Base-by-base conservation (phyloP, 2,888 invertebrate genomes). In the Epistrophe grossulariae region DNA sequence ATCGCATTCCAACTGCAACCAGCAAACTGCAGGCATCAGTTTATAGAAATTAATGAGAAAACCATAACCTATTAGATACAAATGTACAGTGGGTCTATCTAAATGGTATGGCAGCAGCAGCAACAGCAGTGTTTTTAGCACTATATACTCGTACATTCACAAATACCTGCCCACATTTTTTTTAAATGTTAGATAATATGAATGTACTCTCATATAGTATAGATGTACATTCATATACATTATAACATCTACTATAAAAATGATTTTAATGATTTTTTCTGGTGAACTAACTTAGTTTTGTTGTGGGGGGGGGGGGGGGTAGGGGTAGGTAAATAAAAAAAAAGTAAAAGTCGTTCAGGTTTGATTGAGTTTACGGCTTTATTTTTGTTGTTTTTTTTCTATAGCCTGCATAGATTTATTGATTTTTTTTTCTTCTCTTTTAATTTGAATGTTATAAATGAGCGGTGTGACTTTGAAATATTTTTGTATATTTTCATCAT, bases 341-440 rank as follows among this genome's bases (percentile, higher is more conserved):
- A 87, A 83, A 87, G 87, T 87, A 87, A 87, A 87, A 87, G 87
- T 87, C 76, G 87, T 83, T 83, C 76, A 68, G 52, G 76, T 87
- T 79, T 79, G 79, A 87, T 87, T 87, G 79, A 83, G 71, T 76
- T 87, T 87, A 83, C 55, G 60, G 48, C 66, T 52, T 76, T 17
- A 50, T 35, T 48, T 17, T 64, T 11, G 6, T 17, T 68, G 19
- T 48, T 11, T 64, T 11, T 4, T 28, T 17, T 17, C 48, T 59
- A 19, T 45, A 74, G 55, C 17, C 52, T 19, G 28, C n/a, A 24
- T 55, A 60, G 66, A 52, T 24, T 52, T 70, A 38, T 70, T 70
- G 31, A 11, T 48, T 55, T 31, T 57, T 19, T 28, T 80, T 48
- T 10, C 1, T 28, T 19, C 7, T 24, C 19, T 45, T 59, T 40